These are phyloP conservation scores for Myotis brandtii DNA, from an alignment of 2,113 vertebrate species.

Conservation along the genomic window DNA sequence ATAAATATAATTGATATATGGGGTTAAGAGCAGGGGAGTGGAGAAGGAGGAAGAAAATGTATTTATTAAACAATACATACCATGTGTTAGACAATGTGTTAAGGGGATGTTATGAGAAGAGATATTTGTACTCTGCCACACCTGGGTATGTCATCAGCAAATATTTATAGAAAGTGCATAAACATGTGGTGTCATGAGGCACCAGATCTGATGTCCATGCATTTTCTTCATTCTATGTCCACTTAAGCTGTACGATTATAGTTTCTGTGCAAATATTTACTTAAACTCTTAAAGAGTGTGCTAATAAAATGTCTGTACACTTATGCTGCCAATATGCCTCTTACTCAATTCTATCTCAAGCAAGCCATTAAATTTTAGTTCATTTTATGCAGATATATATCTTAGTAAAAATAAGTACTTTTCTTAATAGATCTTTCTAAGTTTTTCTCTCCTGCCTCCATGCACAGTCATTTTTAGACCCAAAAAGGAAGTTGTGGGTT, in stretches of 20 bases:
- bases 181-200: not conserved
- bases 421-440: not conserved
- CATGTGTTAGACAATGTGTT: not conserved
- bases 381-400: not conserved
- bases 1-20: not conserved
- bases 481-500: not conserved
- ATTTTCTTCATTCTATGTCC: not conserved
- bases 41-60: not conserved
- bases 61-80: not conserved
- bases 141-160: not conserved
- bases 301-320: not conserved
- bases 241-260: not conserved
- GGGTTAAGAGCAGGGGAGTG: not conserved
- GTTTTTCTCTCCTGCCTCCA: not conserved
- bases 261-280: not conserved
- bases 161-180: not conserved
- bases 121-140: not conserved
- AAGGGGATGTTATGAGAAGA: fast-evolving
- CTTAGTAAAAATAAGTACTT: not conserved
- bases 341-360: not conserved
- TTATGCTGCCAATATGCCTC: not conserved
- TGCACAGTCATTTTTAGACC: not conserved
- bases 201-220: not conserved
- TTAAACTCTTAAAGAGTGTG: not conserved
- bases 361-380: not conserved